Percentiles rank a stretch among this genome's conserved stretches.
phyloP scores from a whole-genome alignment of 2,797 vertebrate genomes.

The Sebastes diploproa region DNA sequence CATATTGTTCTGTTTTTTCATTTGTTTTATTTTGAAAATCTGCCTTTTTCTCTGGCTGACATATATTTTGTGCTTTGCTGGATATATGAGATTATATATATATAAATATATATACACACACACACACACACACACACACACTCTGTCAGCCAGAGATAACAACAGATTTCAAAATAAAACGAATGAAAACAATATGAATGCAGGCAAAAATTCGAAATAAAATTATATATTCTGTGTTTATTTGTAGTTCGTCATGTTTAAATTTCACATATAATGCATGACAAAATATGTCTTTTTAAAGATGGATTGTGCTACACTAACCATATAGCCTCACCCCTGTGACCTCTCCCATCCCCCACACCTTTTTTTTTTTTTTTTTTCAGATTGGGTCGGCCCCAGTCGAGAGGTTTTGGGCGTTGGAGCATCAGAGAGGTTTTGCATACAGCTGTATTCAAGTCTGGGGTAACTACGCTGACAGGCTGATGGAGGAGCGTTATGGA shows the following conservation, averaged over 20 bases:
- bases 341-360: slow-evolving; percentile 65
- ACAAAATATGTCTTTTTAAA: neutral
- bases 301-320: slow-evolving; percentile 26
- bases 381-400: slow-evolving; percentile 68
- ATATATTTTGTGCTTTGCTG: neutral
- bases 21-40: neutral
- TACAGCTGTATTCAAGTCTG: slow-evolving; percentile 78
- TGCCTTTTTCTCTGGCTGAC: neutral
- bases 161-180: neutral
- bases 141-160: neutral
- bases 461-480: slow-evolving; percentile 20
- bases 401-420: slow-evolving; percentile 66
- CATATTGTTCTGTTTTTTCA: neutral
- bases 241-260: neutral
- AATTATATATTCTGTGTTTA: neutral
- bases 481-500: neutral
- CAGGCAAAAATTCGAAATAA: neutral
- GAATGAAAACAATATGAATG: neutral
- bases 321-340: slow-evolving; percentile 55
- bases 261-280: neutral
- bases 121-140: no score
- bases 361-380: neutral
- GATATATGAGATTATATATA: neutral
- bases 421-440: slow-evolving; percentile 75
- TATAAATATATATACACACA: accelerated